Conservation (phyloP, 2,113 vertebrate genomes). For the Sula dactylatra region DNA sequence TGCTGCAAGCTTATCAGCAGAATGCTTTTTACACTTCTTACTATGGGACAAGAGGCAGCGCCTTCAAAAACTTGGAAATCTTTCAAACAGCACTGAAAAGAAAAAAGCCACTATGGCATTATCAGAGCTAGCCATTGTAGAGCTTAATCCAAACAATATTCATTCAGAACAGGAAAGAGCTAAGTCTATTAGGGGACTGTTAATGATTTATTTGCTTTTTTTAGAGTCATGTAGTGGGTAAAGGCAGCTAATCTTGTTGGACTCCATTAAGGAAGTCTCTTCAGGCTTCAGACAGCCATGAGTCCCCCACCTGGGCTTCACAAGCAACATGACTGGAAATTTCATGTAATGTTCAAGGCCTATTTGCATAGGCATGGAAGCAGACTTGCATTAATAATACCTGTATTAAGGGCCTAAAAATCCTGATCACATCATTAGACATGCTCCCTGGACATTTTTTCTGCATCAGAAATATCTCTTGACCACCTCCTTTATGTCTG, state of each 20-base stretch:
- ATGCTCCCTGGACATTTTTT: background rate
- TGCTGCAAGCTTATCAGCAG: background rate
- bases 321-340: slow-evolving; percentile 11
- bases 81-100: background rate
- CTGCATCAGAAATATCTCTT: background rate
- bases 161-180: slow-evolving; percentile 41
- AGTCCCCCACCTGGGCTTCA: background rate
- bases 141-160: slow-evolving; percentile 33
- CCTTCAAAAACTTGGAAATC: background rate
- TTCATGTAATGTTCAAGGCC: background rate
- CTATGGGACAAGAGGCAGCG: background rate
- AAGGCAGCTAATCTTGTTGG: slow-evolving; percentile 55
- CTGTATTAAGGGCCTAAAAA: background rate
- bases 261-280: slow-evolving; percentile 47
- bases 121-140: background rate
- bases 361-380: slow-evolving; percentile 15
- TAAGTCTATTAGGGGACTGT: slow-evolving; percentile 45
- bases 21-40: background rate
- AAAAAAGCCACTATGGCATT: background rate
- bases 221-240: slow-evolving; percentile 22
- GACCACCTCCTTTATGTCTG: background rate
- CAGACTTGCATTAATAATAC: slow-evolving; percentile 38
- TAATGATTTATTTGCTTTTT: slow-evolving; percentile 58
- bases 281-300: slow-evolving; percentile 12
- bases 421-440: background rate